phyloP scores from a whole-genome alignment of 2,797 vertebrate genomes.

The Xiphophorus birchmanni region DNA sequence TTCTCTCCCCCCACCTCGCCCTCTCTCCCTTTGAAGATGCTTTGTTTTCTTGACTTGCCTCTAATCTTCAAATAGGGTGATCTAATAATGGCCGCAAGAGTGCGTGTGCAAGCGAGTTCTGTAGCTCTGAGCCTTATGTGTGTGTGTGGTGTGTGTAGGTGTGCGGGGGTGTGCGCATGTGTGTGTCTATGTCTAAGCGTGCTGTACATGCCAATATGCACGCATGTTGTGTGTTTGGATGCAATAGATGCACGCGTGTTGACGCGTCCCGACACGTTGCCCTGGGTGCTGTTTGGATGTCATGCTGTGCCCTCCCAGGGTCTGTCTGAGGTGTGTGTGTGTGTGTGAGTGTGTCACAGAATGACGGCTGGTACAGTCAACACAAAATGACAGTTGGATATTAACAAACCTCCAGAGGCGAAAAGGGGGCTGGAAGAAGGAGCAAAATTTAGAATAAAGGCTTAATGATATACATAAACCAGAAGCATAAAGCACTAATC shows the following conservation, averaged over 20 bases:
- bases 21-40: conserved; percentile 70
- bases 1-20: conserved; percentile 8
- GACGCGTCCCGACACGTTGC: conserved; percentile 52
- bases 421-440: conserved; percentile 20
- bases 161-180: conserved; percentile 16
- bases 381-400: conserved; percentile 73
- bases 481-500: conserved; percentile 6
- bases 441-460: conserved; percentile 50
- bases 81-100: conserved; percentile 63
- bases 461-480: conserved; percentile 21
- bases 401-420: conserved; percentile 59
- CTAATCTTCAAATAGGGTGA: conserved; percentile 70
- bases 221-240: background rate
- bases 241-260: conserved; percentile 31
- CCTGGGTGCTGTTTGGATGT: conserved; percentile 67
- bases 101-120: conserved; percentile 35
- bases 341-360: conserved; percentile 32
- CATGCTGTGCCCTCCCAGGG: conserved; percentile 62
- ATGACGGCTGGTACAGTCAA: conserved; percentile 74
- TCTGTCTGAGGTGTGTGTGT: conserved; percentile 55
- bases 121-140: conserved; percentile 36
- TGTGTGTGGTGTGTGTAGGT: conserved; percentile 22
- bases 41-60: conserved; percentile 67
- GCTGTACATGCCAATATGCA: conserved; percentile 47
- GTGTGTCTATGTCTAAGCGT: conserved; percentile 23